phyloP scores from a whole-genome alignment of 2,888 invertebrate genomes.

The Drosophila macrospina region DNA sequence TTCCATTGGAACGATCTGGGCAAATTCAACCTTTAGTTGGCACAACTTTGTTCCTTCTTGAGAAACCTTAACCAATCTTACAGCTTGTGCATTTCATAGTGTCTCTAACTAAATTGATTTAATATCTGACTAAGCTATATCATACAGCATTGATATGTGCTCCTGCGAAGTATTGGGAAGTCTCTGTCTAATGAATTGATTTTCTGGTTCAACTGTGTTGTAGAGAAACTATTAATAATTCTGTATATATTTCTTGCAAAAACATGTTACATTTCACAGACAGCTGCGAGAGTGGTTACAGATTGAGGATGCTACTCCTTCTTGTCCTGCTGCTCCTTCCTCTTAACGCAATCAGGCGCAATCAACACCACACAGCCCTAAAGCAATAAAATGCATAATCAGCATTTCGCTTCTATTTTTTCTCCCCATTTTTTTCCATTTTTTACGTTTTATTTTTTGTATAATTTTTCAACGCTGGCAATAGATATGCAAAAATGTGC shows the following conservation, averaged over 20 bases:
- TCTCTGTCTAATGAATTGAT: background rate
- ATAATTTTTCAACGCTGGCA: conserved; percentile 64
- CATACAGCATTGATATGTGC: no score
- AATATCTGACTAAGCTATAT: no score
- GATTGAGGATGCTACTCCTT: background rate
- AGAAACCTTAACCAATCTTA: no score
- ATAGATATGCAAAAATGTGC: conserved; percentile 66
- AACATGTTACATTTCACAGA: conserved; percentile 26
- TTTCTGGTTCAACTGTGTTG: no score
- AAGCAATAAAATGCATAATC: conserved; percentile 78
- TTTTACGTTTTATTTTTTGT: no score
- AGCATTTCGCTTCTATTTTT: conserved; percentile 57
- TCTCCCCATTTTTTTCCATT: conserved; percentile 3
- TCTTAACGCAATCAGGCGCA: conserved; percentile 70
- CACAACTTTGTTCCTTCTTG: no score
- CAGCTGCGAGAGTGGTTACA: conserved; percentile 10
- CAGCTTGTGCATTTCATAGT: no score
- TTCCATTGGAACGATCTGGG: no score
- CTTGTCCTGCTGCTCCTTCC: background rate
- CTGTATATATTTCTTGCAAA: background rate
- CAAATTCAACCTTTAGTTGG: no score
- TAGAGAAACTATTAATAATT: background rate
- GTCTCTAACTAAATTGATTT: no score
- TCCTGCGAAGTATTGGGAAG: background rate
- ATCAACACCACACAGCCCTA: conserved; percentile 68